A percentile compares a stretch with the other conserved stretches of the same genome.
Evolutionary conservation across 1,140 invertebrate species (phyloP).

Genomic region (Leptinotarsa lineolata): DNA sequence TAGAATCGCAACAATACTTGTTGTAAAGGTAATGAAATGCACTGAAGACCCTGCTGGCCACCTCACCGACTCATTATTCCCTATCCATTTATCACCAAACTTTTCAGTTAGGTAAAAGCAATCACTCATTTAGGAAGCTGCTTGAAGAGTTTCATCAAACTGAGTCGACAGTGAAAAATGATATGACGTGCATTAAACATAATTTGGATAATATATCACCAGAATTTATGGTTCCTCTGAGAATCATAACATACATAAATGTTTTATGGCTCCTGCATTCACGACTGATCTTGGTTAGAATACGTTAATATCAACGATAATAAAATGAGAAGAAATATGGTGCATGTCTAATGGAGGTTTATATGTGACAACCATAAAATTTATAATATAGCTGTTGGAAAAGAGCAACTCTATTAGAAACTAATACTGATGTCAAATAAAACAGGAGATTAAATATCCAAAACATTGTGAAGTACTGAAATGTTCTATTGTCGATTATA

Average conservation of each 20-base stretch:
- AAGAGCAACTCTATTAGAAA: conserved; percentile 3
- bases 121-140: no score
- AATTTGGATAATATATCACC: neutral
- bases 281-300: neutral
- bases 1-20: no score
- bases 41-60: no score
- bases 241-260: conserved; percentile 1
- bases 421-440: neutral
- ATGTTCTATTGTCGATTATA: no score
- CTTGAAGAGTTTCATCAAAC: no score
- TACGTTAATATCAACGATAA: conserved; percentile 1
- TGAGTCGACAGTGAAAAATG: neutral
- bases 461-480: no score
- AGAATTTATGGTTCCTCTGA: neutral
- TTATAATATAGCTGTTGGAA: conserved; percentile 2
- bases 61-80: no score
- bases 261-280: conserved; percentile 12
- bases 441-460: neutral
- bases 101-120: no score
- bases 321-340: neutral
- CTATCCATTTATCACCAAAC: no score
- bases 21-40: no score
- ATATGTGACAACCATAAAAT: conserved; percentile 17
- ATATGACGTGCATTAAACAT: neutral
- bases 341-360: neutral